phyloP scores from a whole-genome alignment of 1,140 invertebrate species.

The Spodoptera frugiperda region DNA sequence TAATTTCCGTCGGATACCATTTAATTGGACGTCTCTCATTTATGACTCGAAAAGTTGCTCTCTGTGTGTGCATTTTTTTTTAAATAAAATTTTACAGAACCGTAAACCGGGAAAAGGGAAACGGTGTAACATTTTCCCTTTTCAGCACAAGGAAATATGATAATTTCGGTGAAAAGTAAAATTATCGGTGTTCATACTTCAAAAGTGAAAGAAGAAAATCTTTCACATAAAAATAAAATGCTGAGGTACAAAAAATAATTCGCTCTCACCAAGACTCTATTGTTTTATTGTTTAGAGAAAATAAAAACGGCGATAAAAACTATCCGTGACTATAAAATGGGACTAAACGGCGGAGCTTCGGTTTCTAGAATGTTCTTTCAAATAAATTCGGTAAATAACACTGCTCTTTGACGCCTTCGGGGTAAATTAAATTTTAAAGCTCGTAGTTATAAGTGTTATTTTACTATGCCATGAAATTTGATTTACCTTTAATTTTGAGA shows the following conservation, averaged over 20 bases:
- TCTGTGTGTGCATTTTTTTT: background rate
- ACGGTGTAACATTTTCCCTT: background rate
- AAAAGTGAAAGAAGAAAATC: background rate
- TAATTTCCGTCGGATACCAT: background rate
- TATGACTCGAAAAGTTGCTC: background rate
- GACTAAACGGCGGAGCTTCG: slow-evolving; percentile 11
- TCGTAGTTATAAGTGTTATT: too few relatives aligned
- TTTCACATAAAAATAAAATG: background rate
- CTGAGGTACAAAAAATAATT: background rate
- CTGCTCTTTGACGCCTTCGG: background rate
- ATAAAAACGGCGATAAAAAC: slow-evolving; percentile 44
- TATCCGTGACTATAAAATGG: slow-evolving; percentile 38
- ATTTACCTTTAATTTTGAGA: too few relatives aligned
- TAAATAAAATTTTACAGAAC: background rate
- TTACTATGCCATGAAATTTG: too few relatives aligned
- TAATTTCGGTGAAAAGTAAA: slow-evolving; percentile 18
- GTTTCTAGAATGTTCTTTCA: slow-evolving; percentile 27
- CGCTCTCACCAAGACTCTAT: background rate
- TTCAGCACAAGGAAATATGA: background rate
- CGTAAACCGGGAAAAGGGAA: background rate
- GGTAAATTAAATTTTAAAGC: background rate
- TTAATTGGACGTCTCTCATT: background rate
- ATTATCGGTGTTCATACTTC: slow-evolving; percentile 8
- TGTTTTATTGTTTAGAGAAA: slow-evolving; percentile 32
- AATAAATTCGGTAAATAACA: slow-evolving; percentile 14